Base-by-base conservation (phyloP, 2,797 vertebrate species). In the Chrysocyon brachyurus region DNA sequence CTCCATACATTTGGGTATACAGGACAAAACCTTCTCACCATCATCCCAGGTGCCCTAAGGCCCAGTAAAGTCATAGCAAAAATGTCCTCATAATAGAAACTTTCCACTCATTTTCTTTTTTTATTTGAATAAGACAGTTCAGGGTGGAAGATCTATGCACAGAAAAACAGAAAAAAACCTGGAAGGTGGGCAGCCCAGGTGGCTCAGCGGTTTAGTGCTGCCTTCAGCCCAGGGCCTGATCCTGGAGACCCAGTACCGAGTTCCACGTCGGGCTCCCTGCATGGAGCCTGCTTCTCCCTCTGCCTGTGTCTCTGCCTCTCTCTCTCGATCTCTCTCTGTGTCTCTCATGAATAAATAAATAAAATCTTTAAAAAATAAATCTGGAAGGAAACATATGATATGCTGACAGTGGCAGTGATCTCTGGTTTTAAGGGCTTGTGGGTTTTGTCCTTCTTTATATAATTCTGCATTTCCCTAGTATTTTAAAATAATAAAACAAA, bases 401-500 rank as follows among this genome's bases (percentile, higher is more conserved):
- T 56, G 68, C 22, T 78, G 70, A 56, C 2, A 0, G 22, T 2
- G 28, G 36, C 26, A 4, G 17, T 59, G 66, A 63, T 77, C 49
- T 90, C 90, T 56, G 14, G 6, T 36, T 81, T 33, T 52, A 91
- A 88, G 56, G 22, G 52, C 68, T 77, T 79, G 56, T 2, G 15
- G 17, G 28, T 31, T 84, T 87, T 88, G 10, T 84, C 92, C 40
- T 66, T 31, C 49, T 83, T 78, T 81, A 40, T 28, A 46, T 77
- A 83, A 92, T 40, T 59, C 56, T 81, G 89, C 52, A 52, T 88
- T 77, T 88, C n/a, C 36, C 15, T 88, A 56, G 40, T 86, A 79
- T 57, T 93, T 86, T 75, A 91, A 92, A 59, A 79, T 12, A 79
- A 77, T 56, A 91, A 75, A 88, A 21, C 31, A 78, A 87, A 82